These are phyloP conservation scores for Peromyscus aztecus DNA, from an alignment of 2,797 vertebrate species.

Conservation along the genomic window DNA sequence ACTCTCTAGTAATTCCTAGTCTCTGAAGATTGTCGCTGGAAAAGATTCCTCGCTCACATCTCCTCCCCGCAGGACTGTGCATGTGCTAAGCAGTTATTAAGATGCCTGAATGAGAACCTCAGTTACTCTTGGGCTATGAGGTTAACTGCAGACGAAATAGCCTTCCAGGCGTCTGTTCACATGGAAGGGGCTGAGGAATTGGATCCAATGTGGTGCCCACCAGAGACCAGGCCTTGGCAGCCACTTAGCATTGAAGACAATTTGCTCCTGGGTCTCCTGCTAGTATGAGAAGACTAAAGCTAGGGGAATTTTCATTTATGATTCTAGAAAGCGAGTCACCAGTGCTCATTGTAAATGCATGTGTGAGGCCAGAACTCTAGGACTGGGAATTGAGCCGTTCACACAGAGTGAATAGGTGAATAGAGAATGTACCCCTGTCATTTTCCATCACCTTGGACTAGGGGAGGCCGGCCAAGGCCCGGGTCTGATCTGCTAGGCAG, in stretches of 20 bases:
- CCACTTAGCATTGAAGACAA: neutral
- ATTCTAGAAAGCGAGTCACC: constrained; percentile 3
- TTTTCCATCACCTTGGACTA: neutral
- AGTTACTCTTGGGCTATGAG: neutral
- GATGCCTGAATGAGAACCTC: neutral
- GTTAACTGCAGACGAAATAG: neutral
- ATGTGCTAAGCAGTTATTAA: constrained; percentile 23
- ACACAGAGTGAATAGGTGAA: neutral
- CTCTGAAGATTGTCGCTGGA: constrained; percentile 54
- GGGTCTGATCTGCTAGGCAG: neutral
- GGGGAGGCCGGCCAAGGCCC: neutral
- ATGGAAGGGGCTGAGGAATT: neutral
- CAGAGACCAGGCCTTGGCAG: constrained; percentile 32
- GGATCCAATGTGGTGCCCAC: neutral
- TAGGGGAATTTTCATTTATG: constrained; percentile 39
- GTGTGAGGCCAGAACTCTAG: constrained; percentile 39
- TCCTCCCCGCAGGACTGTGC: neutral
- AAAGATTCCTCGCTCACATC: constrained; percentile 35
- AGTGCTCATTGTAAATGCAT: constrained; percentile 29
- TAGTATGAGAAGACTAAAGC: constrained; percentile 18
- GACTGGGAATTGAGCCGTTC: neutral
- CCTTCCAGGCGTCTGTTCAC: neutral
- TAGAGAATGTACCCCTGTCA: neutral
- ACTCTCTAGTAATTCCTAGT: constrained; percentile 62
- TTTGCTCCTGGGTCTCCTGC: constrained; percentile 51